Evolutionary conservation across 2,888 invertebrate species (phyloP).

Genomic region (Tridacna gigas): DNA sequence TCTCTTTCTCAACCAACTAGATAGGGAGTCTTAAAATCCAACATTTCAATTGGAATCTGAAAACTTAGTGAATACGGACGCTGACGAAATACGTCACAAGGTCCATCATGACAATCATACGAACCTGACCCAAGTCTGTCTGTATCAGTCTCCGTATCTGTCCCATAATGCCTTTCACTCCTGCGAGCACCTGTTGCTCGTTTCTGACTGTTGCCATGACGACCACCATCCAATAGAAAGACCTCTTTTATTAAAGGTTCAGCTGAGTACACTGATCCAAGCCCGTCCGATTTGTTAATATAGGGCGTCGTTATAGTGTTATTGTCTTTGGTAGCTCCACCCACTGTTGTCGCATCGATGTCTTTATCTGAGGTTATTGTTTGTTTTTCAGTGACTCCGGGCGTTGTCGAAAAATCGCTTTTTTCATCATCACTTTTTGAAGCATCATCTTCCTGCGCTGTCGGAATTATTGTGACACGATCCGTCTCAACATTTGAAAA

Average conservation of each 20-base stretch:
- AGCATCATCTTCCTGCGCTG: conserved; percentile 18
- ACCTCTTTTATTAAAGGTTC: conserved; percentile 41
- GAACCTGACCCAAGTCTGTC: conserved; percentile 47
- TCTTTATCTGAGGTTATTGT: neutral
- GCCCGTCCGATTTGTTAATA: conserved; percentile 50
- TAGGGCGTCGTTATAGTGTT: conserved; percentile 25
- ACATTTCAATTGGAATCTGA: too few relatives aligned
- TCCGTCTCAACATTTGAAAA: conserved; percentile 3
- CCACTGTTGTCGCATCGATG: neutral
- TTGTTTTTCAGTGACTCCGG: neutral
- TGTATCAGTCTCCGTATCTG: conserved; percentile 18
- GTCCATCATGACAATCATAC: neutral
- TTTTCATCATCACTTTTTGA: conserved; percentile 9
- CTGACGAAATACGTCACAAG: too few relatives aligned
- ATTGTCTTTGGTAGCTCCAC: conserved; percentile 7
- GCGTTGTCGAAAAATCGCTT: conserved; percentile 11
- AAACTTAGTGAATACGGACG: too few relatives aligned
- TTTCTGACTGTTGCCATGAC: neutral
- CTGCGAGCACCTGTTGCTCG: conserved; percentile 34
- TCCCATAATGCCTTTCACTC: conserved; percentile 2
- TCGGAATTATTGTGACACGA: conserved; percentile 37
- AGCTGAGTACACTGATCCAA: conserved; percentile 15
- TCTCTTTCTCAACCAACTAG: too few relatives aligned
- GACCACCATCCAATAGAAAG: conserved; percentile 5
- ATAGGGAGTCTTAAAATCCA: too few relatives aligned